A percentile compares a stretch with the other conserved stretches of the same genome.
Evolutionary conservation across 2,113 vertebrate species (phyloP).

Genomic region (Xiphophorus hellerii): DNA sequence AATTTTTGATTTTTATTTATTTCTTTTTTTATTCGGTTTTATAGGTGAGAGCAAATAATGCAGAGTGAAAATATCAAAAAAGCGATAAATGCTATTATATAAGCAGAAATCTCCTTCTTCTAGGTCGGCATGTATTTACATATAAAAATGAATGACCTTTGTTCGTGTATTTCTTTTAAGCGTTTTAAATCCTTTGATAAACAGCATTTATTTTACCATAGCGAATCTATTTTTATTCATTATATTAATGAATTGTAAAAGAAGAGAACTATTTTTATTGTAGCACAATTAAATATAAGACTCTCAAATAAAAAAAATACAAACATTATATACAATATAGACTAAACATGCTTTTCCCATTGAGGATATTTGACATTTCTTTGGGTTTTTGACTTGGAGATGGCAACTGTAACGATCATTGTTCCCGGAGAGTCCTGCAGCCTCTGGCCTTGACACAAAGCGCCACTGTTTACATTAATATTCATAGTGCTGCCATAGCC

Average conservation of each 20-base stretch:
- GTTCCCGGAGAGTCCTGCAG: conserved; percentile 81
- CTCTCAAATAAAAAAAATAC: background rate
- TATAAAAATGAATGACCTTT: background rate
- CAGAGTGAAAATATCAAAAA: background rate
- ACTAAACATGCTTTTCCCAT: background rate
- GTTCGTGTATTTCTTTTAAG: background rate
- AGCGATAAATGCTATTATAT: background rate
- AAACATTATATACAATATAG: too few relatives aligned
- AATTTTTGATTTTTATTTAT: background rate
- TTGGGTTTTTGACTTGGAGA: conserved; percentile 51
- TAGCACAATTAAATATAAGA: background rate
- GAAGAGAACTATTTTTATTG: background rate
- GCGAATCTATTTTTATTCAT: too few relatives aligned
- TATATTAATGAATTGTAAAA: background rate
- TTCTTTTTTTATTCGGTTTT: background rate
- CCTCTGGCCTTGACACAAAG: conserved; percentile 83
- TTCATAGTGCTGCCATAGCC: conserved; percentile 85
- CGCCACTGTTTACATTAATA: conserved; percentile 87
- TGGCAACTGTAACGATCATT: conserved; percentile 80
- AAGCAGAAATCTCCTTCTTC: background rate
- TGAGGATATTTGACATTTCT: conserved; percentile 26
- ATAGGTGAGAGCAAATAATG: background rate
- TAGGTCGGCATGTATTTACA: background rate
- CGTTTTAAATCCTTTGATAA: background rate
- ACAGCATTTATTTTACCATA: too few relatives aligned